Conservation (phyloP, 2,797 vertebrate species). For the Gouania willdenowi region DNA sequence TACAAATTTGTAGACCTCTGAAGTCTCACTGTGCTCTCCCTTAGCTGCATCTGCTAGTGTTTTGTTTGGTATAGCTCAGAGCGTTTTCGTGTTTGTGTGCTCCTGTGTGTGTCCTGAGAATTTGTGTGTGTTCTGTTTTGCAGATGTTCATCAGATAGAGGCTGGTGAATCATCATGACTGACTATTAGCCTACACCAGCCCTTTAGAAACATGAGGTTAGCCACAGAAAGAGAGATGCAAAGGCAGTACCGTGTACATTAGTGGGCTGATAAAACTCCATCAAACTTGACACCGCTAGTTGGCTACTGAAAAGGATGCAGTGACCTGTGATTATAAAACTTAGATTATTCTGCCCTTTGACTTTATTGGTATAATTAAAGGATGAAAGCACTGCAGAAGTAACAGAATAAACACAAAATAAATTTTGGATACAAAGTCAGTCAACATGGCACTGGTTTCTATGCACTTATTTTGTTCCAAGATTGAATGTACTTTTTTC, state of each 20-base stretch:
- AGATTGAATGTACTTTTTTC: no score
- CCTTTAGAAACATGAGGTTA: constrained; percentile 56
- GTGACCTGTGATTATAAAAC: no score
- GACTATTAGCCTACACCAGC: constrained; percentile 53
- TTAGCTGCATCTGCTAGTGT: constrained; percentile 61
- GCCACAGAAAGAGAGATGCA: constrained; percentile 52
- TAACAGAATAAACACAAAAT: no score
- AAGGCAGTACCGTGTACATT: constrained; percentile 15
- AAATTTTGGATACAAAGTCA: no score
- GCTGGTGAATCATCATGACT: constrained; percentile 51
- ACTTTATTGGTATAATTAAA: no score
- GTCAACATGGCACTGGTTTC: no score
- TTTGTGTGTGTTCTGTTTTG: constrained; percentile 39
- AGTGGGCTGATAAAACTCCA: constrained; percentile 19
- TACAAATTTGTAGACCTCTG: constrained; percentile 48
- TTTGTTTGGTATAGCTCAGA: constrained; percentile 55
- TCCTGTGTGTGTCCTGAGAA: constrained; percentile 18
- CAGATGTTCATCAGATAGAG: constrained; percentile 65
- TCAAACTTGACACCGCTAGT: no score
- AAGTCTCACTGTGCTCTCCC: constrained; percentile 32
- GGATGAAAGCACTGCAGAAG: no score
- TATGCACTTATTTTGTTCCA: no score
- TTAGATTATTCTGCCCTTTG: no score
- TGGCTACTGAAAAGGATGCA: no score
- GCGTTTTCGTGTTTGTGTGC: constrained; percentile 36